Percentiles rank a stretch among this genome's conserved stretches.
These are phyloP conservation scores for Patella ulyssiponensis DNA, from an alignment of 2,888 invertebrate genomes.

Conservation along the genomic window DNA sequence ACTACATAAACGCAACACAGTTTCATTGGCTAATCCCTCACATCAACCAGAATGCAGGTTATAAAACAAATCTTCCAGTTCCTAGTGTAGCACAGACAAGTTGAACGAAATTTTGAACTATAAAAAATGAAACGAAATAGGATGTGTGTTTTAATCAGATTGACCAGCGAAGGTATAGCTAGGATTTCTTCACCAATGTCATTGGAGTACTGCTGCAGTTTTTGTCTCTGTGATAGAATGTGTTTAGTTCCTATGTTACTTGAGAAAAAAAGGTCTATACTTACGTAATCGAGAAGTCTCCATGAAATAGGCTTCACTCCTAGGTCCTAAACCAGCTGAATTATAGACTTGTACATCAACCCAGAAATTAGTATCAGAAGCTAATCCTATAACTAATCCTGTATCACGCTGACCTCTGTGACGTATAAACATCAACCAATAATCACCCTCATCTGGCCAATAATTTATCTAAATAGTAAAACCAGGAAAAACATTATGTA, in stretches of 20 bases:
- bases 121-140: too few species aligned
- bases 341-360: constrained; percentile 96
- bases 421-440: constrained; percentile 5
- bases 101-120: too few species aligned
- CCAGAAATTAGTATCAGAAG: constrained; percentile 92
- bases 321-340: constrained; percentile 94
- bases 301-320: constrained; percentile 86
- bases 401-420: constrained; percentile 83
- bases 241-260: not conserved
- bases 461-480: constrained; percentile 40
- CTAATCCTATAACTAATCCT: constrained; percentile 92
- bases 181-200: not conserved
- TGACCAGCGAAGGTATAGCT: too few species aligned
- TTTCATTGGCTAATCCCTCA: too few species aligned
- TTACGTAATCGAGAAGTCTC: constrained; percentile 68
- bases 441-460: constrained; percentile 31
- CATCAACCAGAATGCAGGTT: too few species aligned
- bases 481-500: too few species aligned
- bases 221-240: not conserved
- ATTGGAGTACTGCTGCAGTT: not conserved
- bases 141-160: too few species aligned
- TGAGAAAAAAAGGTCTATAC: constrained; percentile 8
- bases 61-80: too few species aligned
- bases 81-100: too few species aligned
- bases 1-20: too few species aligned